Percentiles rank a stretch among this genome's conserved stretches.
phyloP scores from a whole-genome alignment of 1,140 invertebrate genomes.

The Bombus superbus region DNA sequence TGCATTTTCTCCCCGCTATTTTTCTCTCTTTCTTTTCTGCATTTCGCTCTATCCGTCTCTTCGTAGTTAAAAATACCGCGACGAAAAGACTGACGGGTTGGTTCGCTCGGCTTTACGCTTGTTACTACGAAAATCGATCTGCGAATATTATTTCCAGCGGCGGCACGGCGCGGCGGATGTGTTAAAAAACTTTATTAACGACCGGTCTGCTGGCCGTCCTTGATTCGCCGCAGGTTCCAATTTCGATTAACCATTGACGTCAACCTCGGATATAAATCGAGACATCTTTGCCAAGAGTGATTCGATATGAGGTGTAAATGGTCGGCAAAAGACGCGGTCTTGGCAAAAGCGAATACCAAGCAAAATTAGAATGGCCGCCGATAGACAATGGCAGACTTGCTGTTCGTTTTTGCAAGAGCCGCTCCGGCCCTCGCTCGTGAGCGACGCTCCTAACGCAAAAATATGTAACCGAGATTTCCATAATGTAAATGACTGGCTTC shows the following conservation, averaged over 20 bases:
- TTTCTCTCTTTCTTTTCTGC: no score
- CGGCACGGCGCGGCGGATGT: not conserved
- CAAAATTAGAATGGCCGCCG: not conserved
- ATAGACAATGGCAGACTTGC: no score
- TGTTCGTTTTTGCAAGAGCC: not conserved
- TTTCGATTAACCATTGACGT: not conserved
- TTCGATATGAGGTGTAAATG: not conserved
- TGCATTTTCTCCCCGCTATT: conserved; percentile 16
- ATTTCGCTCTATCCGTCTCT: not conserved
- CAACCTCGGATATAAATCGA: not conserved
- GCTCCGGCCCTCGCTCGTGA: not conserved
- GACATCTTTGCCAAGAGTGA: not conserved
- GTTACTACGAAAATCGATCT: not conserved
- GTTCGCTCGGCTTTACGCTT: not conserved
- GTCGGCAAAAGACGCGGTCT: not conserved
- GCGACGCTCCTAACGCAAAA: no score
- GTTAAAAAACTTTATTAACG: not conserved
- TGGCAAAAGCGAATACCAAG: not conserved
- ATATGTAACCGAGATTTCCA: conserved; percentile 36
- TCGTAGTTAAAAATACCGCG: conserved; percentile 26
- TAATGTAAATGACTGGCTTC: conserved; percentile 40
- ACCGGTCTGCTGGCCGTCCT: not conserved
- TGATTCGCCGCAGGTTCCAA: not conserved
- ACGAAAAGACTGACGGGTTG: not conserved
- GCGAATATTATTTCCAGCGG: not conserved